Conservation (phyloP, 64 coral and sea anemone genomes). For the Pachyseris speciosa region DNA sequence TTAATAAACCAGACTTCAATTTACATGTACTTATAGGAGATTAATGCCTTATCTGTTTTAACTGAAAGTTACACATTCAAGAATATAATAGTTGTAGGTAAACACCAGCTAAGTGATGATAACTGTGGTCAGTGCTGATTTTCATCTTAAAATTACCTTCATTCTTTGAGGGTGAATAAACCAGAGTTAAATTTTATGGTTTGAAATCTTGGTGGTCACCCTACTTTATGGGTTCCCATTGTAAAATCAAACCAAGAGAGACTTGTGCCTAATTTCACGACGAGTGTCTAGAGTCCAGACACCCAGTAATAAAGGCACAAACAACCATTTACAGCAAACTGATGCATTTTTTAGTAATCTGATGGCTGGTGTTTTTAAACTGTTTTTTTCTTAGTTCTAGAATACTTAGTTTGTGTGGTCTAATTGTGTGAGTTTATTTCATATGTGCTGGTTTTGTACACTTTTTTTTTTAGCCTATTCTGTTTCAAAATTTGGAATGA, state of each 20-base stretch:
- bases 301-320: slow-evolving; percentile 6
- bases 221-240: not conserved
- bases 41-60: not conserved
- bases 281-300: slow-evolving; percentile 29
- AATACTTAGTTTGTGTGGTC: not conserved
- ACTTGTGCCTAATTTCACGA: not conserved
- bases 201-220: slow-evolving; percentile 34
- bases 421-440: not conserved
- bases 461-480: slow-evolving; percentile 52
- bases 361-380: slow-evolving; percentile 23
- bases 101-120: slow-evolving; percentile 22
- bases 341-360: slow-evolving; percentile 54
- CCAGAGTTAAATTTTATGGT: slow-evolving; percentile 25
- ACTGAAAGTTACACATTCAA: not conserved
- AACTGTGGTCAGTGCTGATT: not conserved
- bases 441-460: not conserved
- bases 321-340: not conserved
- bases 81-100: no score
- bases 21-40: not conserved
- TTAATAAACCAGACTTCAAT: no score
- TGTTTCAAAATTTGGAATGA: slow-evolving; percentile 79
- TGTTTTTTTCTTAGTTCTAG: not conserved
- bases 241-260: slow-evolving; percentile 50
- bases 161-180: not conserved
- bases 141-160: not conserved